Percentiles rank a stretch among this genome's conserved stretches.
Evolutionary conservation across 1,140 invertebrate species (phyloP).

Genomic region (Bombus vancouverensis): DNA sequence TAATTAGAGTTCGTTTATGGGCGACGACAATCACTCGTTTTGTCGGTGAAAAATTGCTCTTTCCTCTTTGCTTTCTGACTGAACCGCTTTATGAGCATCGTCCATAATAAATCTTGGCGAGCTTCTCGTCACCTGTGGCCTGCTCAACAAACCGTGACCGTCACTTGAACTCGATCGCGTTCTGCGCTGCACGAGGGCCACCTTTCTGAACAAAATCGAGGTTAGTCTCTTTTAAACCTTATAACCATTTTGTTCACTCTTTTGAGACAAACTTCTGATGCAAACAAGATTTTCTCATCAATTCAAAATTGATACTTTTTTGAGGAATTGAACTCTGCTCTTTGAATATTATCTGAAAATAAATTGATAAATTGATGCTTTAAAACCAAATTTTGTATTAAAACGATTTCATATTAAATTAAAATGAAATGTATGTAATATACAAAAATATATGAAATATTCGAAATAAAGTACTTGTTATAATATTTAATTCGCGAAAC

Average conservation of each 20-base stretch:
- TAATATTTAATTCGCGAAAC: too few species aligned
- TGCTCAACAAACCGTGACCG: conserved; percentile 19
- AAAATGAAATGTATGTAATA: not conserved
- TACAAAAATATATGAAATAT: not conserved
- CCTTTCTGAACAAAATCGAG: not conserved
- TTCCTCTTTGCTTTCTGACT: conserved; percentile 33
- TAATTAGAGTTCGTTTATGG: conserved; percentile 56
- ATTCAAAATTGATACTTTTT: not conserved
- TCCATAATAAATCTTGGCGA: conserved; percentile 22
- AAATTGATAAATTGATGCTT: too few species aligned
- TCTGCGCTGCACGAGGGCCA: not conserved
- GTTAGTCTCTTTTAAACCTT: not conserved
- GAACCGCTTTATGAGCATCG: not conserved
- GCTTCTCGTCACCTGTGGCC: not conserved
- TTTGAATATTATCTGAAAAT: not conserved
- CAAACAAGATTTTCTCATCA: not conserved
- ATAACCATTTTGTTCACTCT: too few species aligned
- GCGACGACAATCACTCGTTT: conserved; percentile 38
- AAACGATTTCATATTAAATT: not conserved
- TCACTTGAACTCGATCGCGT: not conserved
- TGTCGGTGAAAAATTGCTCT: conserved; percentile 43
- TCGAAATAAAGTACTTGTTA: too few species aligned
- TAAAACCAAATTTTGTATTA: not conserved
- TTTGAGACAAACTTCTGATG: too few species aligned
- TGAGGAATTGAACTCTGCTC: not conserved